These are phyloP conservation scores for Cyanoliseus patagonus DNA, from an alignment of 2,113 vertebrate species.

Conservation along the genomic window DNA sequence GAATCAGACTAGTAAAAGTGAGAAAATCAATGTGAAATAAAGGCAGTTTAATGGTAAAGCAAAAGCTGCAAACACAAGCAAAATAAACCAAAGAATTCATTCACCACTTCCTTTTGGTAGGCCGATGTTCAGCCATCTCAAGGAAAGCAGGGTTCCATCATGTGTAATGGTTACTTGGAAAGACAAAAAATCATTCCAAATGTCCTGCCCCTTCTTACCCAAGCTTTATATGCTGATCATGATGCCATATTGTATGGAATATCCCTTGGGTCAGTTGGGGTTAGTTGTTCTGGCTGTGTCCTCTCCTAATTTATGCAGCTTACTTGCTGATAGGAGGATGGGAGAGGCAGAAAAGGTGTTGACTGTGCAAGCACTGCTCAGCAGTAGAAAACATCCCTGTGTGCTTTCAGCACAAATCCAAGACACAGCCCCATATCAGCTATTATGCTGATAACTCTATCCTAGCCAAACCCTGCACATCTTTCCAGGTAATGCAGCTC, in stretches of 20 bases:
- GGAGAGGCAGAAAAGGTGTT: neutral
- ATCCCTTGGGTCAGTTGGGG: neutral
- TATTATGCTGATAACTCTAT: neutral
- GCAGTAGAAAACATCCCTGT: neutral
- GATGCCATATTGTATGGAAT: neutral
- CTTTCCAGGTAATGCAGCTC: neutral
- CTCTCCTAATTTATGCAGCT: too few relatives aligned
- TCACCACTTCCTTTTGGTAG: neutral
- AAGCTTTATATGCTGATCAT: neutral
- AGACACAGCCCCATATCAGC: neutral
- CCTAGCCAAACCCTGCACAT: neutral
- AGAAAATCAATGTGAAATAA: neutral
- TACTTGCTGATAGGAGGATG: neutral
- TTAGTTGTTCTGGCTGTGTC: neutral
- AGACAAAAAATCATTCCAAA: neutral
- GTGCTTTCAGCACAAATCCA: neutral
- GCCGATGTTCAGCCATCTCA: neutral
- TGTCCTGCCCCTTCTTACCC: neutral
- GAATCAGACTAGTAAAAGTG: neutral
- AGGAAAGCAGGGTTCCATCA: neutral
- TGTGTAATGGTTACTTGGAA: rapidly evolving
- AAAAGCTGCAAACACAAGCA: neutral
- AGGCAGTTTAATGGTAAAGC: neutral
- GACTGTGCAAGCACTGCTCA: neutral
- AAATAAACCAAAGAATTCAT: neutral